Evolutionary conservation across 2,888 invertebrate species (phyloP), one percentile per base, ranked within the genome.

Genomic region (Agrochola macilenta): DNA sequence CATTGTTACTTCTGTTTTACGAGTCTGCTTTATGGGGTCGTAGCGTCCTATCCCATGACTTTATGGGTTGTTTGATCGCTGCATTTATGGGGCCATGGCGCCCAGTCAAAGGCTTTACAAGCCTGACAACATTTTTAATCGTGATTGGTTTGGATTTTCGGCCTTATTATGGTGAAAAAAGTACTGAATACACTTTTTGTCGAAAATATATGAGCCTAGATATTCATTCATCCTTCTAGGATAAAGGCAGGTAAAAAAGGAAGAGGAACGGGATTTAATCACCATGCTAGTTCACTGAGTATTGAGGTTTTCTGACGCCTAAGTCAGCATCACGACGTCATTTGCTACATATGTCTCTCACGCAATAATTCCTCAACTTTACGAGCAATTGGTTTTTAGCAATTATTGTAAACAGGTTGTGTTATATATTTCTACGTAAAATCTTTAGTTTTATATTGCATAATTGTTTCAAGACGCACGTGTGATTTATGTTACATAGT

Each of bases 51-150:
- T 20, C 58, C 54, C 49, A 43, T 63, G 69, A 58, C 3, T 83
- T 85, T 86, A 86, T 75, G 54, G 46, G 68, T 71, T 79, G 79
- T 79, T 86, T 76, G 39, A 69, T 63, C 54, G 46, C 66, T 73
- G n/a, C 49, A 83, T 68, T 86, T 60, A 83, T 69, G 58, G 61
- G n/a, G 11, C 35, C 57, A 57, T 58, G 85, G 86, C 85, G 84
- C 84, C 85, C 30, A n/a, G 39, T 23, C 5, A 46, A 68, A 69
- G 72, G 69, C 35, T 81, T 76, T 57, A 66, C 30, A 46, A 35
- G 66, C 70, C 74, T 78, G 39, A 26, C 12, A 26, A 35, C 30
- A 14, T 58, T 63, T 54, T 54, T 54, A 46, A 5, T 54, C 9
- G 11, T 26, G 63, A 43, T 74, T 46, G 12, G 20, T 52, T 63